Percentiles rank a stretch among this genome's conserved stretches.
Conservation (phyloP, 2,888 invertebrate genomes). For the Patella depressa region DNA sequence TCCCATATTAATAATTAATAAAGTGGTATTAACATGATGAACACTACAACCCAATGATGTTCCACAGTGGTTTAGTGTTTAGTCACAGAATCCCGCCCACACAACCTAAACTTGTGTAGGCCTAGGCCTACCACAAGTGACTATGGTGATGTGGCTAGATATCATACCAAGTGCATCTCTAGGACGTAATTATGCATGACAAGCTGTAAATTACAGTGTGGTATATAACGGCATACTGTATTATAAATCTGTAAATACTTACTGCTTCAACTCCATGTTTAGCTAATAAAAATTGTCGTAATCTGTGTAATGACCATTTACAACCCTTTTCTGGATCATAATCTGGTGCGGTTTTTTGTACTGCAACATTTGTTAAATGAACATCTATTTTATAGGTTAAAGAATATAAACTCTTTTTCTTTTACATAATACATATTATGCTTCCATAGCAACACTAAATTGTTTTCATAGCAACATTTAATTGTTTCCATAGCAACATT, state of each 20-base stretch:
- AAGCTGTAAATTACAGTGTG: neutral
- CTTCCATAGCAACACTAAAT: neutral
- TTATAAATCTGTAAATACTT: constrained; percentile 41
- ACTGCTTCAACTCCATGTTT: constrained; percentile 75
- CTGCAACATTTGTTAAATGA: constrained; percentile 76
- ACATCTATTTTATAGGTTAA: constrained; percentile 58
- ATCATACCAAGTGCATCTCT: too few species aligned
- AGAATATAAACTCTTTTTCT: constrained; percentile 11
- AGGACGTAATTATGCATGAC: too few species aligned
- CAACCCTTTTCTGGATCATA: constrained; percentile 74
- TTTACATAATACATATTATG: neutral
- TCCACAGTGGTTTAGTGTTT: too few species aligned
- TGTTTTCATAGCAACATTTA: neutral
- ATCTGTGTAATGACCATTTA: constrained; percentile 75
- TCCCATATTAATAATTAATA: too few species aligned
- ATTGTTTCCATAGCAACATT: neutral
- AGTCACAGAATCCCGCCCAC: too few species aligned
- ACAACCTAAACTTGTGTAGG: too few species aligned
- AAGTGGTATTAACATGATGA: too few species aligned
- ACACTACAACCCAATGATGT: too few species aligned
- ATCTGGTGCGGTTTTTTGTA: constrained; percentile 75
- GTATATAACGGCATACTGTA: neutral
- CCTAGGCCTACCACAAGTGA: too few species aligned
- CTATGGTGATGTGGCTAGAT: too few species aligned
- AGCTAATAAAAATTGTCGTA: constrained; percentile 75